These are phyloP conservation scores for Danio albolineatus DNA, from an alignment of 2,797 vertebrate genomes.

Conservation along the genomic window DNA sequence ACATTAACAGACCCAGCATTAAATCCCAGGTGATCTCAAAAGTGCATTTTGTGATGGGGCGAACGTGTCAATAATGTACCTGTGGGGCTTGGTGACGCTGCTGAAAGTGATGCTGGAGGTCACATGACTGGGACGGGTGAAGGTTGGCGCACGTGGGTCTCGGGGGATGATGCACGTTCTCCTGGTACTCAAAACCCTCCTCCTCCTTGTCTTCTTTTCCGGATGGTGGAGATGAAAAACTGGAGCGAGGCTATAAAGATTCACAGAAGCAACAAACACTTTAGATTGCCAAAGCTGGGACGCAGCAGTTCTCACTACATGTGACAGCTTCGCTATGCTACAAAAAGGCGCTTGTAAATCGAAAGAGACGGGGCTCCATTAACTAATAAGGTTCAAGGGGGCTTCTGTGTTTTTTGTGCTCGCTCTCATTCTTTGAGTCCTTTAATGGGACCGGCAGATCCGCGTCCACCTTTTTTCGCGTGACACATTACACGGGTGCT, in stretches of 20 bases:
- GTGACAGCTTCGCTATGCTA: constrained; percentile 41
- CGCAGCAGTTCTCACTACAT: constrained; percentile 29
- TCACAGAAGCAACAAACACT: constrained; percentile 57
- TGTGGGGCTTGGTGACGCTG: constrained; percentile 31
- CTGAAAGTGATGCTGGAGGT: constrained; percentile 37
- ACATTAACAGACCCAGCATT: constrained; percentile 40
- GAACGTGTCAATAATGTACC: constrained; percentile 55
- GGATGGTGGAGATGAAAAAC: constrained; percentile 33
- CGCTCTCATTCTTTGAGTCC: background rate
- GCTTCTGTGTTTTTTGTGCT: constrained; percentile 10
- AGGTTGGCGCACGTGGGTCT: background rate
- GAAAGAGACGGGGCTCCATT: constrained; percentile 51
- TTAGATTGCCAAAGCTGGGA: constrained; percentile 28
- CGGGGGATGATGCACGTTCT: constrained; percentile 20
- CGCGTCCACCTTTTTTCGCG: constrained; percentile 3
- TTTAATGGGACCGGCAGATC: constrained; percentile 33
- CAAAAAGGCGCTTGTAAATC: constrained; percentile 51
- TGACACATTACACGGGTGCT: constrained; percentile 8
- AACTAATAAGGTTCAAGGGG: constrained; percentile 57
- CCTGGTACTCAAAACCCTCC: constrained; percentile 40
- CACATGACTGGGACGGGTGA: constrained; percentile 44
- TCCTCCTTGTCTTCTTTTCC: constrained; percentile 24
- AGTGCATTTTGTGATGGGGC: constrained; percentile 8
- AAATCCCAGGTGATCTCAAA: constrained; percentile 31
- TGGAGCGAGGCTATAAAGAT: constrained; percentile 48